These are phyloP conservation scores for Neosilurus mollespiculum DNA, from an alignment of 2,797 vertebrate species.

Conservation along the genomic window DNA sequence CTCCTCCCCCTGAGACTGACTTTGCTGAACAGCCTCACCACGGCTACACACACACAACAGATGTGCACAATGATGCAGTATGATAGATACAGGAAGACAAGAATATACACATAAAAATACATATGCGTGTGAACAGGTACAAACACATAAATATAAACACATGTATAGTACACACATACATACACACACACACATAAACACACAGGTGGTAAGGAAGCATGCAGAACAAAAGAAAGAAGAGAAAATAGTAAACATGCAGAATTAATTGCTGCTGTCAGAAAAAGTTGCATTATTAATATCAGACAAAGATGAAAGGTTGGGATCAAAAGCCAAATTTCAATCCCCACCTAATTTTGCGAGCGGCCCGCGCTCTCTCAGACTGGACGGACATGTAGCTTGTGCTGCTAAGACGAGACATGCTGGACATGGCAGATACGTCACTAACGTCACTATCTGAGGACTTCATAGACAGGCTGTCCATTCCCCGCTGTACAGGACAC, in stretches of 20 bases:
- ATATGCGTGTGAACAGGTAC: background rate
- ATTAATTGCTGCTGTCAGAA: background rate
- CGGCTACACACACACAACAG: constrained; percentile 58
- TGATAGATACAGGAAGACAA: background rate
- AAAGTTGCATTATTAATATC: background rate
- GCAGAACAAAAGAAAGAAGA: constrained; percentile 61
- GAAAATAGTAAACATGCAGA: constrained; percentile 19
- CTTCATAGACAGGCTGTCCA: constrained; percentile 86
- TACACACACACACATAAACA: constrained; percentile 3
- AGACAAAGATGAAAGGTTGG: background rate
- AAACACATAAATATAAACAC: background rate
- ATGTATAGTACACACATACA: constrained; percentile 14
- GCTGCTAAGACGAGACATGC: constrained; percentile 85
- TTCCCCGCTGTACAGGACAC: constrained; percentile 72
- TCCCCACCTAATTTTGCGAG: constrained; percentile 84
- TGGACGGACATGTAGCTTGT: constrained; percentile 89
- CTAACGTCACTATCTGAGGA: constrained; percentile 93
- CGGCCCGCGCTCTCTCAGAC: constrained; percentile 79
- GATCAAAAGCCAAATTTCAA: background rate
- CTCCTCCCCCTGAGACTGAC: constrained; percentile 59
- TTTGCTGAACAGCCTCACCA: constrained; percentile 68
- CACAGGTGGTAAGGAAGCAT: constrained; percentile 67
- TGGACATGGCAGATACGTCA: constrained; percentile 85
- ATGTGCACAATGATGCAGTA: constrained; percentile 47
- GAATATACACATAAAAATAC: constrained; percentile 47